Evolutionary conservation across 30 jellyfish, hydroid and myxozoan species (phyloP).

Genomic region (Cassiopea andromeda): DNA sequence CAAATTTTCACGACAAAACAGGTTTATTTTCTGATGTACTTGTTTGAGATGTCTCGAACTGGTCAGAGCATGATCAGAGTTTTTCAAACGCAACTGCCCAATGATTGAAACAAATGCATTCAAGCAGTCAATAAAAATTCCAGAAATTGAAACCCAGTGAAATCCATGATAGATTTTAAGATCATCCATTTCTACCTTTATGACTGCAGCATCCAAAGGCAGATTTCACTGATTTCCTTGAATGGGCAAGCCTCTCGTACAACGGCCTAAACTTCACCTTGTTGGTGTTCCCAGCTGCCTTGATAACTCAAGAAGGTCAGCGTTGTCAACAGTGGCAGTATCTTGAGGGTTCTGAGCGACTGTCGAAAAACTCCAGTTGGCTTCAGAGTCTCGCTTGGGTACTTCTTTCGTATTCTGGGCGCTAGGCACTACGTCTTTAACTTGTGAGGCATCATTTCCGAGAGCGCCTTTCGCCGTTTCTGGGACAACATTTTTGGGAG

Average conservation of each 20-base stretch:
- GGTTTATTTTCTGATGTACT: too few relatives aligned
- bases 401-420: conserved; percentile 44
- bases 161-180: too few relatives aligned
- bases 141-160: too few relatives aligned
- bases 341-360: conserved; percentile 8
- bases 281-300: conserved; percentile 70
- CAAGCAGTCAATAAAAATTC: too few relatives aligned
- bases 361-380: conserved; percentile 64
- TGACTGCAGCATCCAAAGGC: too few relatives aligned
- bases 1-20: too few relatives aligned
- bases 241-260: not conserved
- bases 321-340: conserved; percentile 59
- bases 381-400: conserved; percentile 67
- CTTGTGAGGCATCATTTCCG: not conserved
- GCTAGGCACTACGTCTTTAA: conserved; percentile 15
- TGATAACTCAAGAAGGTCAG: conserved; percentile 55
- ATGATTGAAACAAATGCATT: too few relatives aligned
- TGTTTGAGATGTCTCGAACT: too few relatives aligned
- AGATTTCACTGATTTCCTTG: too few relatives aligned
- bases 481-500: not conserved
- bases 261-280: conserved; percentile 18
- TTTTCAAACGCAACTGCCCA: too few relatives aligned
- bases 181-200: too few relatives aligned
- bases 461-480: not conserved
- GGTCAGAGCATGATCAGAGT: too few relatives aligned